Evolutionary conservation across 2,888 invertebrate genomes (phyloP).

Genomic region (Mactromeris polynyma): DNA sequence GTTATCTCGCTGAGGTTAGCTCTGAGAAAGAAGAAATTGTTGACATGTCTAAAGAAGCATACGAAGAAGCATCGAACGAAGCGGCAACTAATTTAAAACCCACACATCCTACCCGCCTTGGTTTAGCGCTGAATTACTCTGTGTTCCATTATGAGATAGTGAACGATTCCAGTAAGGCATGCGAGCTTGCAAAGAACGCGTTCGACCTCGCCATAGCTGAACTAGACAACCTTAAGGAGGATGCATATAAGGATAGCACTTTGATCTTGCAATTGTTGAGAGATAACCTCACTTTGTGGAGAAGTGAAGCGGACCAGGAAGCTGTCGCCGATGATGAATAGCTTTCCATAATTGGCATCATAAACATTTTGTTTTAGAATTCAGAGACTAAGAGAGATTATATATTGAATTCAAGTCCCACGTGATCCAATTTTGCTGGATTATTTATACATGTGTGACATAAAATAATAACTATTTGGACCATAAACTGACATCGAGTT

Average conservation of each 20-base stretch:
- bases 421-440: too few species aligned
- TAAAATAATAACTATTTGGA: too few species aligned
- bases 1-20: slow-evolving; percentile 99
- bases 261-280: slow-evolving; percentile 99
- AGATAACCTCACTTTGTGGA: slow-evolving; percentile 93
- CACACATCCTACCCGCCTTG: slow-evolving; percentile 99
- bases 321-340: slow-evolving; percentile 48
- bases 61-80: slow-evolving; percentile 99
- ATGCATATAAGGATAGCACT: slow-evolving; percentile 99
- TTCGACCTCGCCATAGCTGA: slow-evolving; percentile 99
- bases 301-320: slow-evolving; percentile 93
- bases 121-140: slow-evolving; percentile 99
- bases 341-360: neutral
- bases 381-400: too few species aligned
- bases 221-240: slow-evolving; percentile 99
- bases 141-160: slow-evolving; percentile 99
- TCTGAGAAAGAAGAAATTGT: slow-evolving; percentile 90
- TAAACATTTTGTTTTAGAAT: too few species aligned
- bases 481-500: too few species aligned
- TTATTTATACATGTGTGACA: too few species aligned
- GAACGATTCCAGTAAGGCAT: slow-evolving; percentile 99
- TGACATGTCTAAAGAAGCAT: slow-evolving; percentile 92
- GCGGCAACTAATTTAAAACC: slow-evolving; percentile 98
- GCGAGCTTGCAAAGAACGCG: slow-evolving; percentile 99
- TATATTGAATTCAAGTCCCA: too few species aligned